A percentile compares a stretch with the other conserved stretches of the same genome.
Conservation (phyloP, 2,888 invertebrate species). For the Calameuta filiformis region DNA sequence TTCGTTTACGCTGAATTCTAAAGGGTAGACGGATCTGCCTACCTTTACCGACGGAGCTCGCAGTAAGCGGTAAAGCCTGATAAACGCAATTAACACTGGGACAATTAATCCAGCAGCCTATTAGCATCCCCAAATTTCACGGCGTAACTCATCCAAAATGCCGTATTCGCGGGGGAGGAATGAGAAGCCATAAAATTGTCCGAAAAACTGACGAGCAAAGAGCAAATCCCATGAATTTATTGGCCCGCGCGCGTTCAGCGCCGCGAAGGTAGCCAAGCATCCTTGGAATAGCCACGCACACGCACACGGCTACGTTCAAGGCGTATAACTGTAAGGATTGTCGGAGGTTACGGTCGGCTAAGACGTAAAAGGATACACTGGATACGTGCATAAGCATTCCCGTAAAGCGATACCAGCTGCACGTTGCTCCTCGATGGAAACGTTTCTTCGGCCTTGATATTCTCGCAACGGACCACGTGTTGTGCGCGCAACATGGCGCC, state of each 20-base stretch:
- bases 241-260: not conserved
- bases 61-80: not conserved
- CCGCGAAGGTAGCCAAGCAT: conserved; percentile 25
- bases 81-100: not conserved
- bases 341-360: conserved; percentile 7
- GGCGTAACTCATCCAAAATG: not conserved
- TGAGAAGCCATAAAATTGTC: not conserved
- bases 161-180: not conserved
- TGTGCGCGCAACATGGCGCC: not conserved
- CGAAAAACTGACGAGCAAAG: not conserved
- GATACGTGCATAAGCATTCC: conserved; percentile 24
- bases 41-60: not conserved
- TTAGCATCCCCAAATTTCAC: not conserved
- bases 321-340: conserved; percentile 12
- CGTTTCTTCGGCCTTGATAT: not conserved
- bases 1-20: not conserved
- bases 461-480: not conserved
- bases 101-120: not conserved
- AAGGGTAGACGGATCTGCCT: not conserved
- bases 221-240: not conserved
- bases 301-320: not conserved
- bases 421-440: not conserved
- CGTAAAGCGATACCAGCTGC: not conserved
- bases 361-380: conserved; percentile 8
- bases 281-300: conserved; percentile 23